phyloP scores from a whole-genome alignment of 1,140 invertebrate genomes.

The Nebria ingens region DNA sequence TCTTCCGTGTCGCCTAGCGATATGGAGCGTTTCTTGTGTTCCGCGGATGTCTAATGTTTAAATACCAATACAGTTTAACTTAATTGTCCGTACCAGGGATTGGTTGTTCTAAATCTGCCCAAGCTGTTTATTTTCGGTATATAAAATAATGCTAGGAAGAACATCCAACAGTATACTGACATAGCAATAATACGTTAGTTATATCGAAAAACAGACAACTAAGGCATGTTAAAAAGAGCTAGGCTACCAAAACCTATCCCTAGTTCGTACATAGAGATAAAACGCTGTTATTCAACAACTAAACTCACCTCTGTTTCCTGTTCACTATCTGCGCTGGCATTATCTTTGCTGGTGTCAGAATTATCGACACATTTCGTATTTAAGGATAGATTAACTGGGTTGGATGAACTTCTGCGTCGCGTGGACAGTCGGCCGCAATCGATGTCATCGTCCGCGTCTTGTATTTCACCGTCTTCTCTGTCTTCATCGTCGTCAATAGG shows the following conservation, averaged over 20 bases:
- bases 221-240: too few species aligned
- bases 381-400: constrained; percentile 67
- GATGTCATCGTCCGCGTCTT: constrained; percentile 29
- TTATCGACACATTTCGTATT: constrained; percentile 35
- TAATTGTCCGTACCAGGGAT: too few species aligned
- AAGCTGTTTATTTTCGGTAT: too few species aligned
- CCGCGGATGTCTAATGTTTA: constrained; percentile 32
- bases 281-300: too few species aligned
- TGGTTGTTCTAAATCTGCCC: too few species aligned
- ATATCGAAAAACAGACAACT: too few species aligned
- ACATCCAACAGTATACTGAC: too few species aligned
- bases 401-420: constrained; percentile 34
- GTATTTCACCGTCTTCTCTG: constrained; percentile 32
- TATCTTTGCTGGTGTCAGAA: constrained; percentile 24
- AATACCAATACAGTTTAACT: background rate
- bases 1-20: constrained; percentile 15
- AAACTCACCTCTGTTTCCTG: constrained; percentile 34
- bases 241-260: too few species aligned
- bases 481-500: constrained; percentile 26
- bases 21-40: constrained; percentile 2
- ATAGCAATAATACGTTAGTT: too few species aligned
- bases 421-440: constrained; percentile 14
- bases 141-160: too few species aligned
- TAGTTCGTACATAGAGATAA: too few species aligned
- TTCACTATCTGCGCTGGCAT: constrained; percentile 25